Evolutionary conservation across 2,888 invertebrate species (phyloP).

Genomic region (Limenitis camilla): DNA sequence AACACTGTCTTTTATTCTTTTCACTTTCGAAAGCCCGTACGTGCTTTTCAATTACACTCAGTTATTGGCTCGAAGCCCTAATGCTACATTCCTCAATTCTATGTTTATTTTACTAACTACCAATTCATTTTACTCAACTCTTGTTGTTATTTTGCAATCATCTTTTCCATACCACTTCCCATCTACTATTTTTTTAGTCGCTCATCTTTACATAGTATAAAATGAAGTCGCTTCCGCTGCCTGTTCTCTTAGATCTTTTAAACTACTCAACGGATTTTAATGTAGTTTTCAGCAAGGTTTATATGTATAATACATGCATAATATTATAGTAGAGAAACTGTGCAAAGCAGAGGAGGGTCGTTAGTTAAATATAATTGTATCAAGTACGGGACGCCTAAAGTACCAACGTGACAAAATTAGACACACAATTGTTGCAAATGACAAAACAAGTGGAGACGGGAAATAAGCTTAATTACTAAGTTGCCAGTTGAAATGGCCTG

Average conservation of each 20-base stretch:
- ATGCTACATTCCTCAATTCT: constrained; percentile 50
- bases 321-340: too few relatives aligned
- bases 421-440: constrained; percentile 49
- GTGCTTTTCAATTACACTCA: constrained; percentile 47
- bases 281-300: too few relatives aligned
- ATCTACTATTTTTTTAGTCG: too few relatives aligned
- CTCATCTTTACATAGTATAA: too few relatives aligned
- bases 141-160: too few relatives aligned
- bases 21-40: constrained; percentile 49
- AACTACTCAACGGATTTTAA: too few relatives aligned
- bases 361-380: neutral
- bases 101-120: constrained; percentile 22
- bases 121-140: neutral
- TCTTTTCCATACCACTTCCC: too few relatives aligned
- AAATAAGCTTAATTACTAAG: constrained; percentile 71
- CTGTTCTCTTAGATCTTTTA: too few relatives aligned
- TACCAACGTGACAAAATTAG: constrained; percentile 32
- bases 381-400: neutral
- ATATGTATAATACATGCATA: too few relatives aligned
- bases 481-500: constrained; percentile 55
- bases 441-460: constrained; percentile 56
- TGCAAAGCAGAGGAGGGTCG: neutral
- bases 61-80: constrained; percentile 45
- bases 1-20: constrained; percentile 52
- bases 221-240: too few relatives aligned